These are phyloP conservation scores for Apteryx mantelli DNA, from an alignment of 2,113 vertebrate genomes.

Conservation along the genomic window DNA sequence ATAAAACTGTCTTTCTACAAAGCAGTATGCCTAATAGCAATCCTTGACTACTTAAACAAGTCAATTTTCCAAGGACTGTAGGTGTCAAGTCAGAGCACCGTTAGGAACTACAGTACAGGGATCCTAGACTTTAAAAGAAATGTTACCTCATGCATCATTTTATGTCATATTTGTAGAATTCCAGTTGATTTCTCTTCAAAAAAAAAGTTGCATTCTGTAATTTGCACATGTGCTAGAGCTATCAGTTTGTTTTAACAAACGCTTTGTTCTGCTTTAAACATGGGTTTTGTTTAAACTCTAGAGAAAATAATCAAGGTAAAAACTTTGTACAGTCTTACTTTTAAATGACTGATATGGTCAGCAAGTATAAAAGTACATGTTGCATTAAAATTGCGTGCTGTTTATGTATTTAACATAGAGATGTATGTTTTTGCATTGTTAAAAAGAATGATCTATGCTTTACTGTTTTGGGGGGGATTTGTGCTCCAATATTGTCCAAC, in stretches of 20 bases:
- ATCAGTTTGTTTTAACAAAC: neutral
- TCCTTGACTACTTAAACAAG: neutral
- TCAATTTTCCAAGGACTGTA: conserved; percentile 37
- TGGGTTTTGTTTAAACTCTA: conserved; percentile 8
- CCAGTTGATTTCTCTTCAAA: neutral
- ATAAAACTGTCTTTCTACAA: conserved; percentile 33
- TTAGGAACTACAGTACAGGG: conserved; percentile 23
- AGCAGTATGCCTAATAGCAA: conserved; percentile 28
- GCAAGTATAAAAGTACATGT: neutral
- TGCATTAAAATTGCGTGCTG: conserved; percentile 39
- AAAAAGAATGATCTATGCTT: conserved; percentile 19
- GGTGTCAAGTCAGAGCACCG: neutral
- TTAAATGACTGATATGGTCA: conserved; percentile 16
- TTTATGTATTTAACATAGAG: conserved; percentile 36
- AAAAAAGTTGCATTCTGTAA: neutral
- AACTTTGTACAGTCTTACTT: conserved; percentile 42
- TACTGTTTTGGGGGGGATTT: neutral
- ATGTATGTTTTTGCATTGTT: conserved; percentile 41
- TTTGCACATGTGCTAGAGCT: neutral
- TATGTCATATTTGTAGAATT: neutral
- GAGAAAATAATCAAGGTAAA: neutral
- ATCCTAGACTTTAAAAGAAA: conserved; percentile 20
- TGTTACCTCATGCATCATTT: conserved; percentile 55
- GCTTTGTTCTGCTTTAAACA: conserved; percentile 18
- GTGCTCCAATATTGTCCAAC: conserved; percentile 41